A percentile compares a stretch with the other conserved stretches of the same genome.
Conservation (phyloP, 2,888 invertebrate genomes). For the Epistrophe eligans region DNA sequence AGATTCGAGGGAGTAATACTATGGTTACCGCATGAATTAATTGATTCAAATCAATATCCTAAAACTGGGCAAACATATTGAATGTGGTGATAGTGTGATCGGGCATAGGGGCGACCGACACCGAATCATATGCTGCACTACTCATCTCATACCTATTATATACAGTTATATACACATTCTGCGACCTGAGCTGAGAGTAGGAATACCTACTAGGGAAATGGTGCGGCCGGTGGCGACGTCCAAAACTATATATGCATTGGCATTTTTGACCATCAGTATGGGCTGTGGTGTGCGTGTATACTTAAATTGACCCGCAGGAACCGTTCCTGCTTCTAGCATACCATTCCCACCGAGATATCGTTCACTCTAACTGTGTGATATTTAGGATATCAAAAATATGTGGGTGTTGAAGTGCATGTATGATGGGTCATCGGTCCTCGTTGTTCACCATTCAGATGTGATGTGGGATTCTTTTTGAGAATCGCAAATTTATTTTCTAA, state of each 20-base stretch:
- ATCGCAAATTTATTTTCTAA: slow-evolving; percentile 54
- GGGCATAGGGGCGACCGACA: slow-evolving; percentile 48
- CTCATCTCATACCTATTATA: not conserved
- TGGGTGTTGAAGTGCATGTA: not conserved
- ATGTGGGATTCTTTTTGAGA: slow-evolving; percentile 33
- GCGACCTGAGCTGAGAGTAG: not conserved
- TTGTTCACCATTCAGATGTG: not conserved
- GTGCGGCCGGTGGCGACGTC: slow-evolving; percentile 9
- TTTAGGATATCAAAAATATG: slow-evolving; percentile 27
- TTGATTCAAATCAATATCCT: slow-evolving; percentile 84
- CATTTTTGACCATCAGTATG: slow-evolving; percentile 70
- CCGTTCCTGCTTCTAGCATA: slow-evolving; percentile 43
- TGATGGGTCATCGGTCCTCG: not conserved
- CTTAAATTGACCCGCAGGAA: slow-evolving; percentile 69
- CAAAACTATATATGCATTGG: slow-evolving; percentile 54
- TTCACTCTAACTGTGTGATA: slow-evolving; percentile 29
- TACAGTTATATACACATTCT: not conserved
- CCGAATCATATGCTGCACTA: slow-evolving; percentile 15
- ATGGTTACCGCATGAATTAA: slow-evolving; percentile 84
- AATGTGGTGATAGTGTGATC: slow-evolving; percentile 73
- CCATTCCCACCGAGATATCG: not conserved
- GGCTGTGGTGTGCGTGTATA: slow-evolving; percentile 59
- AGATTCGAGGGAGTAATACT: slow-evolving; percentile 84
- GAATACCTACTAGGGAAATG: not conserved
- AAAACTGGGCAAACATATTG: slow-evolving; percentile 79